Evolutionary conservation across 2,888 invertebrate genomes (phyloP), one percentile per base, ranked within the genome.

Genomic region (Abrostola triplasia): DNA sequence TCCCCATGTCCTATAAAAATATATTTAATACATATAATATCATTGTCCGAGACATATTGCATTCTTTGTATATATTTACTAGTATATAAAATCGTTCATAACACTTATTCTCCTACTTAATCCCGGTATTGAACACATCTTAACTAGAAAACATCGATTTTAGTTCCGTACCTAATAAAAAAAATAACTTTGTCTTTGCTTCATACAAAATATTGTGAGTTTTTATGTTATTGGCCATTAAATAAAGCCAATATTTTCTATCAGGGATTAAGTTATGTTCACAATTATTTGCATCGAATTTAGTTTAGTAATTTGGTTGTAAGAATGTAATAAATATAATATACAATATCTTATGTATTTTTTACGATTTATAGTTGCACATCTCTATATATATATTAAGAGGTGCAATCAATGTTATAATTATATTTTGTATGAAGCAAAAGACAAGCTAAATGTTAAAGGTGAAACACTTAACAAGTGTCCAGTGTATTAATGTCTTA

Each of bases 121-220:
- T 37, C 56, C 67, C 63, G 65, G 61, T 61, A 68, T 57, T 79
- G 76, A 83, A 81, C 79, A 77, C 80, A 77, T 72, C 66, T 62
- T 68, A 77, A 75, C 77, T 76, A 82, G 75, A 78, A 67, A 64
- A 62, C 54, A 56, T 50, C 41, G 53, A 64, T 67, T 70, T 51
- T 48, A 48, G 69, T 76, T 76, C 79, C 73, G 67, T 55, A 71
- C 73, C 64, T 42, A 47, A 47, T 37, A 24, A 49, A 56, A 49
- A 24, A 24, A 13, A 5, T 47, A 24, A 1, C 6, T 24, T 47
- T 47, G 24, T 24, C 8, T 47, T 47, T 13, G 44, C 44, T 44
- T 8, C 13, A 7, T 44, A 44, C 13, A 44, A 13, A 44, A 44
- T 44, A 0, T 44, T 44, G 5, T 13, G 5, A 2, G 12, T 0